Percentiles rank a stretch among this genome's conserved stretches.
These are phyloP conservation scores for Malurus leucopterus DNA, from an alignment of 2,797 vertebrate species.

Conservation along the genomic window DNA sequence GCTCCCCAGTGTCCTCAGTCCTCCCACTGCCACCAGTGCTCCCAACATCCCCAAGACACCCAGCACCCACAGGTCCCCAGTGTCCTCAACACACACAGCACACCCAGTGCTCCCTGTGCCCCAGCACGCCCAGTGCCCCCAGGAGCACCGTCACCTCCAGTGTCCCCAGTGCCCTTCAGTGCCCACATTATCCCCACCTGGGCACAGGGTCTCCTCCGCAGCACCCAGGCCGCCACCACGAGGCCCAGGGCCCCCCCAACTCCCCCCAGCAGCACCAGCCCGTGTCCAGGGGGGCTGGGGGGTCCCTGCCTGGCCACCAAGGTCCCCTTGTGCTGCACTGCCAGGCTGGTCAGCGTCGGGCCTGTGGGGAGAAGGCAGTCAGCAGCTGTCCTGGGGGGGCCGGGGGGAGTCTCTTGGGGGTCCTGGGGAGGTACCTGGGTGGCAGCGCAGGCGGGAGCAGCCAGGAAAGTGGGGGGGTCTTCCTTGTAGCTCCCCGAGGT, in stretches of 20 bases:
- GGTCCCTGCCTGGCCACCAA: neutral
- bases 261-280: neutral
- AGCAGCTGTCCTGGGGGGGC: neutral
- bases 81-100: neutral
- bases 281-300: neutral
- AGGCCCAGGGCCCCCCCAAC: neutral
- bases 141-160: neutral
- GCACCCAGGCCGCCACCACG: neutral
- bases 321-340: neutral
- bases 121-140: too few species aligned
- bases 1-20: neutral
- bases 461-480: neutral
- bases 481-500: neutral
- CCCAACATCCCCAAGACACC: neutral
- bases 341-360: neutral
- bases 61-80: neutral
- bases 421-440: neutral
- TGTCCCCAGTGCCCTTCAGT: neutral
- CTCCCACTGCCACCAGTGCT: too few species aligned
- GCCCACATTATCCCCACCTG: neutral
- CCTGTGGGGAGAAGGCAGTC: neutral
- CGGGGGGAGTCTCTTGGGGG: fast-evolving
- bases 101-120: neutral
- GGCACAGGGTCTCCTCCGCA: neutral
- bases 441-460: neutral